Conservation (phyloP, 2,888 invertebrate species). For the Harpalus rubripes region DNA sequence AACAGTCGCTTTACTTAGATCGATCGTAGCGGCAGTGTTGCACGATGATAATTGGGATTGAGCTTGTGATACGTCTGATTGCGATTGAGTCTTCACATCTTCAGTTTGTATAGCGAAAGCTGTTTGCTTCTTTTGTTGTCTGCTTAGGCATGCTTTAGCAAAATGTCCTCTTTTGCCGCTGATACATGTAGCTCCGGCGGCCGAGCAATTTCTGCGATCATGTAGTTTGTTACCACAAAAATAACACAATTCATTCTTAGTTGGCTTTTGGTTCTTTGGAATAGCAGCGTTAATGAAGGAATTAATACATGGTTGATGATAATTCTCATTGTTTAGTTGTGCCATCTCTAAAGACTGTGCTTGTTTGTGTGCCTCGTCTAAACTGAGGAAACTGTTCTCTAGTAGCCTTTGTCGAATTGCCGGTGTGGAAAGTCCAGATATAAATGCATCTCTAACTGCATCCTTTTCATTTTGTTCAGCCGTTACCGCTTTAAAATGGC, state of each 20-base stretch:
- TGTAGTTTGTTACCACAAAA: constrained; percentile 54
- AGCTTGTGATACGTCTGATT: neutral
- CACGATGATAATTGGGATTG: neutral
- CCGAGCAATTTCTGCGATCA: constrained; percentile 32
- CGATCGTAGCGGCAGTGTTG: neutral
- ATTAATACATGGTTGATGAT: neutral
- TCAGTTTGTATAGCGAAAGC: neutral
- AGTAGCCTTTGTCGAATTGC: constrained; percentile 26
- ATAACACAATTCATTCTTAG: constrained; percentile 53
- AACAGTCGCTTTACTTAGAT: neutral
- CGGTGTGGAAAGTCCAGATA: neutral
- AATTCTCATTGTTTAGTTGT: constrained; percentile 12
- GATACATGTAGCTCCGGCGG: constrained; percentile 32
- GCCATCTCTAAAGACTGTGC: neutral
- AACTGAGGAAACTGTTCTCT: neutral
- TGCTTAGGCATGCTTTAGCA: constrained; percentile 25
- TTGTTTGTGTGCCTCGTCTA: constrained; percentile 15
- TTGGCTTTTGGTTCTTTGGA: neutral
- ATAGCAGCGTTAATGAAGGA: neutral
- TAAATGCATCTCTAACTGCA: constrained; percentile 10
- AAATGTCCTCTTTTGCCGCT: constrained; percentile 57
- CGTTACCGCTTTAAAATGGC: constrained; percentile 6
- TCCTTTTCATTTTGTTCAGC: constrained; percentile 21
- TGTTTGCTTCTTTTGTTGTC: neutral
- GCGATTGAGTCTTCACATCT: neutral